Conservation (phyloP, 2,113 vertebrate species). For the Muscicapa adusta region DNA sequence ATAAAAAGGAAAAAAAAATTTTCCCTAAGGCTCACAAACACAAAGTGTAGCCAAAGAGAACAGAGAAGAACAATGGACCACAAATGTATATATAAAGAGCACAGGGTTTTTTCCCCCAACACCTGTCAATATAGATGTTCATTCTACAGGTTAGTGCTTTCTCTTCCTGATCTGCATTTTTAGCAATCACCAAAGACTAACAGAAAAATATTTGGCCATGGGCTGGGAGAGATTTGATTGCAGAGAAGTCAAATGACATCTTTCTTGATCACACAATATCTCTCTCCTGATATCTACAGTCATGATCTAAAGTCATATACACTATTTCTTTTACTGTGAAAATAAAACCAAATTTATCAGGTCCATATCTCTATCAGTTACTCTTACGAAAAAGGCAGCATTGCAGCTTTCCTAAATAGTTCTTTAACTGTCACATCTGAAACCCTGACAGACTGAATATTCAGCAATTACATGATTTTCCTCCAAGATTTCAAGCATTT, state of each 20-base stretch:
- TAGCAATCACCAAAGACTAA: not conserved
- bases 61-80: not conserved
- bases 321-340: not conserved
- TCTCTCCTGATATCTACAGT: not conserved
- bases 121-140: not conserved
- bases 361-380: not conserved
- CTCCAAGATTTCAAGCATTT: too few species aligned
- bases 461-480: too few species aligned
- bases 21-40: not conserved
- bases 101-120: not conserved
- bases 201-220: not conserved
- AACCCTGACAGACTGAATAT: too few species aligned
- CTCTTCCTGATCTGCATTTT: not conserved
- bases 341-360: not conserved
- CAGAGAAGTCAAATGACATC: not conserved
- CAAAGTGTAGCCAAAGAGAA: not conserved
- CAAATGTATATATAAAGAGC: not conserved
- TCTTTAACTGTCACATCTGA: not conserved
- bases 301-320: not conserved
- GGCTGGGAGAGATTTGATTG: not conserved
- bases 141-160: not conserved
- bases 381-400: not conserved
- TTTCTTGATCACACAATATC: not conserved
- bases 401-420: not conserved
- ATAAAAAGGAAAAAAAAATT: not conserved